Percentiles rank a stretch among this genome's conserved stretches.
phyloP scores from a whole-genome alignment of 2,797 vertebrate species.

The Gouania willdenowi region DNA sequence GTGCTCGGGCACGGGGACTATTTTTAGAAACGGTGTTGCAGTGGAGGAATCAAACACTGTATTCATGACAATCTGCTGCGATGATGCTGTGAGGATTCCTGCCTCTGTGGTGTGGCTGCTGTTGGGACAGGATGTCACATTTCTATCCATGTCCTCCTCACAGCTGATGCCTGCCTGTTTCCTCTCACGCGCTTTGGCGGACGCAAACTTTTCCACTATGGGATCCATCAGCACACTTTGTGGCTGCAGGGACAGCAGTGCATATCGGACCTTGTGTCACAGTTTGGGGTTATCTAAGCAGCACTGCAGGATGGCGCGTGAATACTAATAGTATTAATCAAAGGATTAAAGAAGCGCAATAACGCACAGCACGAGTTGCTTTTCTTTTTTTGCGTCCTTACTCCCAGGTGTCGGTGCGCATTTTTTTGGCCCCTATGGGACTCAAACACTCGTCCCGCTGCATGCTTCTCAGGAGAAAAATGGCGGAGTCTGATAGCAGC shows the following conservation, averaged over 20 bases:
- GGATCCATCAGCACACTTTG: slow-evolving; percentile 31
- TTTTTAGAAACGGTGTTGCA: slow-evolving; percentile 61
- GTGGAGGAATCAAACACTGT: slow-evolving; percentile 33
- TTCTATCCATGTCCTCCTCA: background rate
- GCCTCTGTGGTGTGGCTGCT: slow-evolving; percentile 3
- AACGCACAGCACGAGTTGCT: background rate
- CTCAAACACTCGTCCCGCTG: slow-evolving; percentile 98
- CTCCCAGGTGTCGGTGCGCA: slow-evolving; percentile 28
- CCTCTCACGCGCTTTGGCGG: slow-evolving; percentile 22
- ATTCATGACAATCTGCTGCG: slow-evolving; percentile 23
- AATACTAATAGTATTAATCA: slow-evolving; percentile 13
- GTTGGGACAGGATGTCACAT: slow-evolving; percentile 22
- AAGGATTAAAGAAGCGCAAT: too few relatives aligned
- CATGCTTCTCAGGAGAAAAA: slow-evolving; percentile 95
- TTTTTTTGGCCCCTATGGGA: slow-evolving; percentile 88
- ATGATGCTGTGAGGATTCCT: background rate
- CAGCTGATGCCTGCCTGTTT: slow-evolving; percentile 29
- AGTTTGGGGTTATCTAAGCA: slow-evolving; percentile 22
- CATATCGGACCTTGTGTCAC: slow-evolving; percentile 38
- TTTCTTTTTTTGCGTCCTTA: slow-evolving; percentile 15
- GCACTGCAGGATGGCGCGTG: slow-evolving; percentile 10
- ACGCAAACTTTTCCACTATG: slow-evolving; percentile 70
- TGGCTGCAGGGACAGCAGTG: slow-evolving; percentile 24
- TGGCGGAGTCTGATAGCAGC: slow-evolving; percentile 90
- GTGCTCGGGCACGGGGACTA: slow-evolving; percentile 28